Conservation (phyloP, 2,888 invertebrate species). For the Clitarchus hookeri region DNA sequence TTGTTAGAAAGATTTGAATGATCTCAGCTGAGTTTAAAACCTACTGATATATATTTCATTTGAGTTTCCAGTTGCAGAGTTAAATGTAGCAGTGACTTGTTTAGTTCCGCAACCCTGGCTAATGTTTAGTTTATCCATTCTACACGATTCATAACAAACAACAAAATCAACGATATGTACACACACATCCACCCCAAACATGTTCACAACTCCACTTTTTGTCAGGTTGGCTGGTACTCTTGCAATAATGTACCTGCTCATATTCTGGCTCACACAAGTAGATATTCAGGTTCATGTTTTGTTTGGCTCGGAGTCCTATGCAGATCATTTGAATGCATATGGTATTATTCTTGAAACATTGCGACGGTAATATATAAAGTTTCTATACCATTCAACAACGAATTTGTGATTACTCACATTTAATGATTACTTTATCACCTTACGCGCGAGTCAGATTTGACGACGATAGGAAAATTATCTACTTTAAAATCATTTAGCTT, state of each 20-base stretch:
- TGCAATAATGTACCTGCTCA: not conserved
- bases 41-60: slow-evolving; percentile 9
- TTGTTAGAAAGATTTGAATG: not conserved
- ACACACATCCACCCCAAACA: slow-evolving; percentile 6
- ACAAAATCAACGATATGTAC: slow-evolving; percentile 14
- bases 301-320: slow-evolving; percentile 14
- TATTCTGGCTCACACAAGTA: not conserved
- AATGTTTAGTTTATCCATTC: slow-evolving; percentile 5
- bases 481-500: not conserved
- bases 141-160: slow-evolving; percentile 4
- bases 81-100: not conserved
- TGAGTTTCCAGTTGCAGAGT: not conserved
- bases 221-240: not conserved
- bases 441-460: not conserved
- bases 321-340: not conserved
- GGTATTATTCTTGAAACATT: not conserved
- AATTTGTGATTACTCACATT: not conserved
- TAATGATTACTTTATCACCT: no score
- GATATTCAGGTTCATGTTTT: not conserved
- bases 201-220: slow-evolving; percentile 3
- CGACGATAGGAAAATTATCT: not conserved
- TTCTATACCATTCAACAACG: not conserved
- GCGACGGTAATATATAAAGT: not conserved
- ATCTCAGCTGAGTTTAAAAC: not conserved
- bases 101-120: not conserved